Evolutionary conservation across 2,113 vertebrate species (phyloP), one percentile per base, ranked within the genome.

Genomic region (Nerophis lumbriciformis): DNA sequence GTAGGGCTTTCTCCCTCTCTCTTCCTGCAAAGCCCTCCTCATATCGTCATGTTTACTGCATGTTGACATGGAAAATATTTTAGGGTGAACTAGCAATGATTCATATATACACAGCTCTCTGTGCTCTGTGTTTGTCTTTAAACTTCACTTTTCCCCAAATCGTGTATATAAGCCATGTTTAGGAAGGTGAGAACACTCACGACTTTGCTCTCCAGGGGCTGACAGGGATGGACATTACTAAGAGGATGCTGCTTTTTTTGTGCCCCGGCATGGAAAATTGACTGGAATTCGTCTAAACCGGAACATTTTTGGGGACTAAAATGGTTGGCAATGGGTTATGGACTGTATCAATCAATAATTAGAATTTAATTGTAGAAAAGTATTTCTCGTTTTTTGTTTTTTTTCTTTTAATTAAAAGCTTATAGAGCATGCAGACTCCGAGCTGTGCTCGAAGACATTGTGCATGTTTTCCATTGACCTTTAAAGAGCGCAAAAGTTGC

Each of bases 11-110:
- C 75, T 78, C 84, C 76, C 80, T 82, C 83, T 79, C 83, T 72
- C 75, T 44, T 3, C 42, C 77, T 62, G 68, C 69, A 68, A 76
- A 80, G 68, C 83, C 77, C 78, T 73, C 66, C 77, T 78, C 69
- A 62, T 75, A 78, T 69, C 76, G 6, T 78, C 72, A 75, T 88
- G 82, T 89, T 85, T 83, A 82, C 74, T 56, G 60, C 65, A 83
- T 90, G 85, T 90, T 89, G 87, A 89, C 87, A 90, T 86, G 83
- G 75, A 85, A 86, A 89, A 90, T 90, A 90, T 89, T 90, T 88
- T 87, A 90, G 77, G 87, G 83, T 73, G 83, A 85, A 88, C 88
- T 87, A 90, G 73, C 47, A 81, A 77, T 84, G 85, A 89, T 89
- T 87, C 75, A 87, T 85, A 84, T 85, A 85, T 80, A 88, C 84